Conservation (phyloP, 1,140 invertebrate genomes). For the Drosophila miranda region DNA sequence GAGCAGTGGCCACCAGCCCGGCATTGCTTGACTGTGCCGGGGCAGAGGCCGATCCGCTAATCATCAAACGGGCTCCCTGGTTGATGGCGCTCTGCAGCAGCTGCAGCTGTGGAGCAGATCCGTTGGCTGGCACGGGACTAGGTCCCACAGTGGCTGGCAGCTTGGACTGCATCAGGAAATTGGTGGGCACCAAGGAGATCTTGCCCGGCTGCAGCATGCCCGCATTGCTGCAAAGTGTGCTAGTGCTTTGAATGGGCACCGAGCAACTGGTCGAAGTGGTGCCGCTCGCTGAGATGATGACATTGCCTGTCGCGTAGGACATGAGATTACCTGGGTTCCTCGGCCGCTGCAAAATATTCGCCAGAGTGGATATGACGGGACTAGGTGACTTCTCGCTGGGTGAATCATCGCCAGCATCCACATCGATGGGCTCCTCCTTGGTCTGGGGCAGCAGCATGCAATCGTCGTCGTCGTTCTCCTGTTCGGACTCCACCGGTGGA, state of each 20-base stretch:
- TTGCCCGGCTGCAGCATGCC: conserved; percentile 58
- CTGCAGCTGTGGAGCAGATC: conserved; percentile 47
- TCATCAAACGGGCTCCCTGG: conserved; percentile 69
- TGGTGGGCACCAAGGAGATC: conserved; percentile 79
- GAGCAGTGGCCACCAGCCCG: conserved; percentile 60
- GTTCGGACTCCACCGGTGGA: conserved; percentile 16
- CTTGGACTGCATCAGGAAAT: conserved; percentile 78
- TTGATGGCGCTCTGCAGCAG: conserved; percentile 65
- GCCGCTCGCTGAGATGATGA: conserved; percentile 61
- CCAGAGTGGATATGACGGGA: conserved; percentile 51
- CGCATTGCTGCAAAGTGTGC: background rate
- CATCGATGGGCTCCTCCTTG: conserved; percentile 80
- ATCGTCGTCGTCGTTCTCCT: conserved; percentile 62
- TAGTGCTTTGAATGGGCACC: conserved; percentile 14
- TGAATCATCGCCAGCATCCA: conserved; percentile 69
- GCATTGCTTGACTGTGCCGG: conserved; percentile 48
- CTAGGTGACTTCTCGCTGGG: conserved; percentile 21
- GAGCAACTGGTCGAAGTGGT: conserved; percentile 33
- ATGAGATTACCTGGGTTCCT: conserved; percentile 47
- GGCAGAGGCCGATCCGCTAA: conserved; percentile 46
- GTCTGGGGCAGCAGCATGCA: conserved; percentile 63
- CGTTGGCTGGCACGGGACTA: conserved; percentile 35
- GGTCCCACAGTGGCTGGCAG: conserved; percentile 32
- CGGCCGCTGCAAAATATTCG: conserved; percentile 60
- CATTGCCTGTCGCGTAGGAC: conserved; percentile 61